phyloP scores from a whole-genome alignment of 2,113 vertebrate genomes.

The Cottus gobio region DNA sequence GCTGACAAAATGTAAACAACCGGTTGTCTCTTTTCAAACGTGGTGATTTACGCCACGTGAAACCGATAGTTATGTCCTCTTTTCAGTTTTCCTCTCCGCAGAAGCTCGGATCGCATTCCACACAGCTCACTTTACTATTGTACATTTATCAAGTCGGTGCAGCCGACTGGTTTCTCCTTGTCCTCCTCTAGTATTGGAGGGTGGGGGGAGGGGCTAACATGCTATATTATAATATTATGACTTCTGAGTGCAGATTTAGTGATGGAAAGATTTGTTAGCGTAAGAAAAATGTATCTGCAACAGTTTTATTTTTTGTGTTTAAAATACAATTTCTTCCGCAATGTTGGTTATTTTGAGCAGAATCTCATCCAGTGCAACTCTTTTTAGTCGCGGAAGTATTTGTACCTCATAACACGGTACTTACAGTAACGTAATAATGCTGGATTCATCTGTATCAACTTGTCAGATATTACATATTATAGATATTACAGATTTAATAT shows the following conservation, averaged over 20 bases:
- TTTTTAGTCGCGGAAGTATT: neutral
- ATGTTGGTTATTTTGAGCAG: neutral
- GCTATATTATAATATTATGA: no score
- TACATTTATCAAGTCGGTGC: conserved; percentile 63
- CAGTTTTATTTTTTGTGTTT: no score
- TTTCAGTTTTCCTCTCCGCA: no score
- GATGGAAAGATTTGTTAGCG: neutral
- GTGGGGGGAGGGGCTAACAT: no score
- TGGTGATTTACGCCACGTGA: conserved; percentile 24
- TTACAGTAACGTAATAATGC: neutral
- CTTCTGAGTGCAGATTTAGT: neutral
- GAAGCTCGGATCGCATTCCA: conserved; percentile 60
- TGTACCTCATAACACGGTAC: neutral
- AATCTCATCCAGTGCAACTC: neutral
- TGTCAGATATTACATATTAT: neutral
- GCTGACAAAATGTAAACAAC: conserved; percentile 18
- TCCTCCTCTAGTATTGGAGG: no score
- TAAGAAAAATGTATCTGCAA: neutral
- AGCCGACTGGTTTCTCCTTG: conserved; percentile 47
- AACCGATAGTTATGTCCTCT: conserved; percentile 7
- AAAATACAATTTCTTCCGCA: no score
- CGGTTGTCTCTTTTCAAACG: neutral
- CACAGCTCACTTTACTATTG: conserved; percentile 62
- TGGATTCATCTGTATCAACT: neutral
- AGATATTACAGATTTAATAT: neutral